phyloP scores from a whole-genome alignment of 1,140 invertebrate genomes.

The Tachypleus tridentatus region DNA sequence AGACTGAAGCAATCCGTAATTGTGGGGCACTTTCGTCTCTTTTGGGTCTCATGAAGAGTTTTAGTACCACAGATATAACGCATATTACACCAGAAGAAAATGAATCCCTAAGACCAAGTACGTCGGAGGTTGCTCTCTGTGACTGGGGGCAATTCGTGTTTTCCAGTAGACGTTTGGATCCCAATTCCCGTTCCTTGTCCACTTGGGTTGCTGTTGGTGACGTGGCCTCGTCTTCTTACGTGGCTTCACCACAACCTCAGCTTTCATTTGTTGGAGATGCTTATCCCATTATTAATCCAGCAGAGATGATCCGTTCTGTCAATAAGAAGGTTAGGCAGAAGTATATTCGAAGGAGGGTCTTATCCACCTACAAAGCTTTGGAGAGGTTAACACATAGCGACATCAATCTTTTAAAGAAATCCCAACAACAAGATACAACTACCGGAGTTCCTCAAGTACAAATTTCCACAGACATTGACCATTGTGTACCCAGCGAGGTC shows the following conservation, averaged over 20 bases:
- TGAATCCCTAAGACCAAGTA: constrained; percentile 16
- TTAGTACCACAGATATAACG: constrained; percentile 61
- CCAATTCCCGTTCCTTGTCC: constrained; percentile 64
- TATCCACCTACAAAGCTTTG: constrained; percentile 64
- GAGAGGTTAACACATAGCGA: constrained; percentile 66
- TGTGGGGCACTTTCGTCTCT: constrained; percentile 61
- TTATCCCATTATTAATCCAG: neutral
- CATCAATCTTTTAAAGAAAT: neutral
- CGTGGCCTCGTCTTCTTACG: constrained; percentile 50
- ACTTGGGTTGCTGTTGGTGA: constrained; percentile 70
- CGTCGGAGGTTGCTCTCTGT: constrained; percentile 19
- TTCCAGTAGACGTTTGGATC: constrained; percentile 37
- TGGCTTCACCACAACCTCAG: constrained; percentile 50
- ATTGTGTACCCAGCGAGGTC: neutral
- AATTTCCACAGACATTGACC: neutral
- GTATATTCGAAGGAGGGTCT: constrained; percentile 53
- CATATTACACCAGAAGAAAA: constrained; percentile 5
- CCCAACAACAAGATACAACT: neutral
- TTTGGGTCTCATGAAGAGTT: constrained; percentile 63
- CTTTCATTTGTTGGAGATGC: constrained; percentile 5
- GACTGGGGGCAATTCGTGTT: constrained; percentile 25
- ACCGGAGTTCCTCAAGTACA: neutral
- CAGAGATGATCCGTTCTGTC: constrained; percentile 48
- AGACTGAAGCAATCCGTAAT: constrained; percentile 57
- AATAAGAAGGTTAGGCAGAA: constrained; percentile 64